Evolutionary conservation across 1,140 invertebrate genomes (phyloP).

Genomic region (Calephelis nemesis): DNA sequence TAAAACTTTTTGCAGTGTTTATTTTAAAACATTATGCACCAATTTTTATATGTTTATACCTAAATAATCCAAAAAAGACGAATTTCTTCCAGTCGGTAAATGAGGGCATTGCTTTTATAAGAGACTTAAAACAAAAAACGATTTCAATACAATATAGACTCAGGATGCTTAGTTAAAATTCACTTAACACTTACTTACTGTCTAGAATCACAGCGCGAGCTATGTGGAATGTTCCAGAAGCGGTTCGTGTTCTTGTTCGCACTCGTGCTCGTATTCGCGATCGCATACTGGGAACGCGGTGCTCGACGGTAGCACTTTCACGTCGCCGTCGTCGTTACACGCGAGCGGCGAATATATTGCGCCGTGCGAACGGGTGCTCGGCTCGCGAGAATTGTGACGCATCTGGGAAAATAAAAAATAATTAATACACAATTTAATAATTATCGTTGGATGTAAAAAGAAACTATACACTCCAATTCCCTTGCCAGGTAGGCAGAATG

Average conservation of each 20-base stretch:
- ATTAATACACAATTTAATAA: not conserved
- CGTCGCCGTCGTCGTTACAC: slow-evolving; percentile 58
- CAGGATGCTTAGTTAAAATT: slow-evolving; percentile 21
- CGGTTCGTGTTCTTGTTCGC: slow-evolving; percentile 47
- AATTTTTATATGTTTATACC: too few species aligned
- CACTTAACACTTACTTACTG: slow-evolving; percentile 44
- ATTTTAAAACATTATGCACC: too few species aligned
- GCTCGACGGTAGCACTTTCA: slow-evolving; percentile 45
- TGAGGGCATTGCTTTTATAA: not conserved
- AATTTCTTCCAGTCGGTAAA: not conserved
- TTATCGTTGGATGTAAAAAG: too few species aligned
- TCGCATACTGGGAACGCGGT: slow-evolving; percentile 41
- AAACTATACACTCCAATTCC: too few species aligned
- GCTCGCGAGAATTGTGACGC: slow-evolving; percentile 36
- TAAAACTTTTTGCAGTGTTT: too few species aligned
- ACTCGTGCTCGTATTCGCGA: slow-evolving; percentile 23
- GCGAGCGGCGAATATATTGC: slow-evolving; percentile 58
- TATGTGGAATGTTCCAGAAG: slow-evolving; percentile 70
- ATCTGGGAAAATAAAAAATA: slow-evolving; percentile 37
- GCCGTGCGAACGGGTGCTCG: slow-evolving; percentile 42
- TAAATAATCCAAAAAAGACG: too few species aligned
- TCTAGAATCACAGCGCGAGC: slow-evolving; percentile 60
- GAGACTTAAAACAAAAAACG: not conserved
- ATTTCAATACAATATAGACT: slow-evolving; percentile 9
- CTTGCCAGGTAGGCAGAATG: too few species aligned